Base-by-base conservation (phyloP, 1,140 invertebrate genomes). In the Andrena cerasifolii region DNA sequence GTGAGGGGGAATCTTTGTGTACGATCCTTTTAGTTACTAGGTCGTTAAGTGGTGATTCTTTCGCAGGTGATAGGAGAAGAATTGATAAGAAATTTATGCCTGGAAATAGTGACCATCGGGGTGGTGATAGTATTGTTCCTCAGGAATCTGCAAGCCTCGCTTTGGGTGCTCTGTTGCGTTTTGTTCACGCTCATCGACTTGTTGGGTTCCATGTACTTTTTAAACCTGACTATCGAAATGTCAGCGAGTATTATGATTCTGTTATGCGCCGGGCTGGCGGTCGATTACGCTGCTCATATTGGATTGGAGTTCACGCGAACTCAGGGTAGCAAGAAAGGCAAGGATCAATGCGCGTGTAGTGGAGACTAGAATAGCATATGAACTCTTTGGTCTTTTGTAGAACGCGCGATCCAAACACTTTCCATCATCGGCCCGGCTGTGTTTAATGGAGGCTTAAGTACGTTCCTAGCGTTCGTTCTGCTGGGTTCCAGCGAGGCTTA, bases 201-300 rank as follows among this genome's bases (percentile, higher is more conserved):
- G 36, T 87, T 93, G 16, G 94, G 94, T 54, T 91, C 92, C 4
- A 93, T 94, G 92, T 90, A 94, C 80, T 93, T 94, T 66, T 91
- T 94, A 87, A 94, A 93, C 67, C 84, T 94, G 24, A 93, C 93
- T 10, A 91, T 95, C 62, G 94, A 95, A 79, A 95, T 94, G 31
- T 93, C 93, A 1, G 93, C 94, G n/a, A 93, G 93, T 59, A 93
- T 95, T 59, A 92, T 94, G 47, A 87, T 94, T 33, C 67, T 91
- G 58, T 70, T 91, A 49, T 91, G 90, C 45, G 89, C 93, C 54
- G 94, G 94, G 45, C 82, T 95, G 26, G 93, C 93, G 58, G 94
- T 95, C 4, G 94, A 95, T 88, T 95, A 95, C 78, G 93, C 94
- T 0, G 94, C 94, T 5, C 94, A 95, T 80, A 91, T 95, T 28